A percentile compares a stretch with the other conserved stretches of the same genome.
Conservation (phyloP, 2,888 invertebrate genomes). For the Alloscopus bannaensis region DNA sequence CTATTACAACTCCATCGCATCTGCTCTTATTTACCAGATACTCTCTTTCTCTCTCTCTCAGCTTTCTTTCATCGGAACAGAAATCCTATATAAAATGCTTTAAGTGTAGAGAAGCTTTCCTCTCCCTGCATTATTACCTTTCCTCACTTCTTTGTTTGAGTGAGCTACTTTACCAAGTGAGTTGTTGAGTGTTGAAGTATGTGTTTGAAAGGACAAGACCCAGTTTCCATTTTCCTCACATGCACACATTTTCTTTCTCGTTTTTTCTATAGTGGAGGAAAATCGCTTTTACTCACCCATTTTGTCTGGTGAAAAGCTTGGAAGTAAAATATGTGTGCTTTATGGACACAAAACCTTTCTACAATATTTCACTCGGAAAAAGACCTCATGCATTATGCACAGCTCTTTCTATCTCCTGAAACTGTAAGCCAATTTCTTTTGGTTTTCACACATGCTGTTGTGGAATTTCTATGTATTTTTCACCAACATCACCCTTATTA, state of each 20-base stretch:
- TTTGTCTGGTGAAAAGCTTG: background rate
- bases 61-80: constrained; percentile 29
- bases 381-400: no score
- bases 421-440: constrained; percentile 18
- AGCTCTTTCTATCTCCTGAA: background rate
- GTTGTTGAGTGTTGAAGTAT: constrained; percentile 56
- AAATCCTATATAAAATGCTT: constrained; percentile 50
- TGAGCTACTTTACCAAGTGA: constrained; percentile 52
- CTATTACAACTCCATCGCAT: background rate
- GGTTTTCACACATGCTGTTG: no score
- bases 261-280: constrained; percentile 27
- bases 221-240: constrained; percentile 2
- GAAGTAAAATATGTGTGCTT: no score
- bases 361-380: no score
- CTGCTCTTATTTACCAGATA: no score
- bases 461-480: constrained; percentile 25
- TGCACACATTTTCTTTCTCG: constrained; percentile 9
- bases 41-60: constrained; percentile 21
- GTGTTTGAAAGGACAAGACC: constrained; percentile 2
- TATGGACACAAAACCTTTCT: no score
- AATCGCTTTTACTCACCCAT: constrained; percentile 13
- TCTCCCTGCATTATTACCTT: no score
- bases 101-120: no score
- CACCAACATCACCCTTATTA: no score
- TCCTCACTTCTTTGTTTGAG: constrained; percentile 51